Base-by-base conservation (phyloP, 1,140 invertebrate genomes). In the Drosophila ananassae region DNA sequence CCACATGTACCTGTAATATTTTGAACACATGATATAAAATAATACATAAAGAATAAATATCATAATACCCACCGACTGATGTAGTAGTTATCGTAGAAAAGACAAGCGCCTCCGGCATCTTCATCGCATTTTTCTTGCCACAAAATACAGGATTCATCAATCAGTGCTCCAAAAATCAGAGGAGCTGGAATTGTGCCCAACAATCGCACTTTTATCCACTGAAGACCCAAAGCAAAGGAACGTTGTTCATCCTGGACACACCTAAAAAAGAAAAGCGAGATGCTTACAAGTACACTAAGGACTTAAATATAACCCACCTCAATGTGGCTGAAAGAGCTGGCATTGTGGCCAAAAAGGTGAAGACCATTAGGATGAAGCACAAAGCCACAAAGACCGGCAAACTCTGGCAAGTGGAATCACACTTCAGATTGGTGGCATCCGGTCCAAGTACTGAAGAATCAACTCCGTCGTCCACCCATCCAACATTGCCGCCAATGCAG, bases 181-280 rank as follows among this genome's bases (percentile, higher is more conserved):
- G 97, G 97, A 12, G 96, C 96, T 1, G 97, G 97, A 80, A 97
- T 97, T 3, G 97, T 97, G n/a, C 96, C 96, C 89, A 95, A 78
- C 46, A 96, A 89, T 13, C 97, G 93, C 6, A 97, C 95, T 69
- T 96, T 95, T 25, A 97, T 96, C 95, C 97, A 97, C 90, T 98
- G 97, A 78, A 98, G 94, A 0, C 97, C 97, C 28, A 98, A 91
- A 1, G 96, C 97, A 93, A 98, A 97, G 1, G 96, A 96, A 44
- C 96, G 93, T 90, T 97, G 96, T 64, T 97, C 95, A 82, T 96
- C 95, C 25, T 94, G 93, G 2, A 98, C 97, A 73, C 96, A 97
- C 81, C 97, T 96, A 64, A 2, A 44, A 57, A 13, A 7, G 1
- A 0, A 2, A 2, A 50, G 13, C 21, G n/a, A 3, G 46, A 55